phyloP scores from a whole-genome alignment of 2,113 vertebrate genomes.

The Eurypyga helias region DNA sequence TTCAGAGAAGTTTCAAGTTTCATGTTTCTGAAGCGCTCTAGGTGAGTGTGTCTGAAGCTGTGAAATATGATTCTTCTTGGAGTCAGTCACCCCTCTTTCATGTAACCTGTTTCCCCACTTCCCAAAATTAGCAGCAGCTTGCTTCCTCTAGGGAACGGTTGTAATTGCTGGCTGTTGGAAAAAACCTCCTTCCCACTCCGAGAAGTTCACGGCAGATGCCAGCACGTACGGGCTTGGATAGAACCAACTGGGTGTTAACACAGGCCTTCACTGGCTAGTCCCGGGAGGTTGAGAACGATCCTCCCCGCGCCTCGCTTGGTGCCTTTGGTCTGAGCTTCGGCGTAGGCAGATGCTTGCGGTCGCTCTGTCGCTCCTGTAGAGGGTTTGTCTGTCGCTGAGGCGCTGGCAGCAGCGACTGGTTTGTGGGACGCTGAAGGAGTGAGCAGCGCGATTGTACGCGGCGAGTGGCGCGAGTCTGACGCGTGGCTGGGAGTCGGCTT shows the following conservation, averaged over 20 bases:
- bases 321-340: not conserved
- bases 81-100: not conserved
- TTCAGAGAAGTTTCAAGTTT: not conserved
- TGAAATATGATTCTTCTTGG: not conserved
- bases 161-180: not conserved
- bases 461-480: fast-evolving
- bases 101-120: not conserved
- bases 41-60: not conserved
- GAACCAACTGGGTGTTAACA: not conserved
- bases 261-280: not conserved
- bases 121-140: not conserved
- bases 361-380: not conserved
- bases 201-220: not conserved
- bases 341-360: not conserved
- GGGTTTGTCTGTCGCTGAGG: not conserved
- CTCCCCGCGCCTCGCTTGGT: not conserved
- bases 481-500: not conserved
- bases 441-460: not conserved
- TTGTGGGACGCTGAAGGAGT: not conserved
- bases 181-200: not conserved
- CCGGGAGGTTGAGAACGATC: not conserved
- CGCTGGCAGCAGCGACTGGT: not conserved
- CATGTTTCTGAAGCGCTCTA: not conserved
- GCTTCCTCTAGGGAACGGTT: not conserved
- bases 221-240: not conserved